A percentile compares a stretch with the other conserved stretches of the same genome.
Evolutionary conservation across 2,888 invertebrate genomes (phyloP).

Genomic region (Chironomus riparius): DNA sequence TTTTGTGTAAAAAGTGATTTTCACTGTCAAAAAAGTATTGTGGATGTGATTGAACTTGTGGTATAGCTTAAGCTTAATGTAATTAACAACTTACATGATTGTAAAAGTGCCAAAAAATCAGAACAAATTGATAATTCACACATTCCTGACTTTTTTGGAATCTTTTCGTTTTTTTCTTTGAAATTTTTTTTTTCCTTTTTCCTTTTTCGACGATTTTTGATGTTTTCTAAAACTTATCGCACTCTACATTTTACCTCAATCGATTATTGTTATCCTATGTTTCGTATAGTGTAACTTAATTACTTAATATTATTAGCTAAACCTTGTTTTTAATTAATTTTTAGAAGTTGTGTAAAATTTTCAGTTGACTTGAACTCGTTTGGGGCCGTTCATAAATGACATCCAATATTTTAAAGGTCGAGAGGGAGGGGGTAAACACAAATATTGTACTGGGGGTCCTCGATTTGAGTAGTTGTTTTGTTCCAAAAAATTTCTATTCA

Average conservation of each 20-base stretch:
- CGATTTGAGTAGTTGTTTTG: no score
- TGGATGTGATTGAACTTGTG: background rate
- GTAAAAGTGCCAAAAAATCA: conserved; percentile 16
- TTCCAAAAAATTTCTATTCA: no score
- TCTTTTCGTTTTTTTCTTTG: background rate
- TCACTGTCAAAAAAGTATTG: background rate
- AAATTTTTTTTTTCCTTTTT: background rate
- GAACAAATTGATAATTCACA: conserved; percentile 16
- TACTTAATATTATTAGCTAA: no score
- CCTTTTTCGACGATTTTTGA: background rate
- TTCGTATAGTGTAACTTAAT: no score
- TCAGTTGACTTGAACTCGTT: no score
- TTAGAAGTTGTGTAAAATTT: no score
- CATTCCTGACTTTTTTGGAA: conserved; percentile 6
- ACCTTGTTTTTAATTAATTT: no score
- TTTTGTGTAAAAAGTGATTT: background rate
- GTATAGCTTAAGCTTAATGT: background rate
- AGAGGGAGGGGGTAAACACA: no score
- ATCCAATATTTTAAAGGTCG: no score
- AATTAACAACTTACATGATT: conserved; percentile 44
- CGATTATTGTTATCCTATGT: no score
- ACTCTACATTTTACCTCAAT: background rate
- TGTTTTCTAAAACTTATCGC: background rate
- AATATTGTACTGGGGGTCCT: no score
- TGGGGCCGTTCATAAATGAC: no score